Evolutionary conservation across 2,797 vertebrate species (phyloP).

Genomic region (Octomys mimax): DNA sequence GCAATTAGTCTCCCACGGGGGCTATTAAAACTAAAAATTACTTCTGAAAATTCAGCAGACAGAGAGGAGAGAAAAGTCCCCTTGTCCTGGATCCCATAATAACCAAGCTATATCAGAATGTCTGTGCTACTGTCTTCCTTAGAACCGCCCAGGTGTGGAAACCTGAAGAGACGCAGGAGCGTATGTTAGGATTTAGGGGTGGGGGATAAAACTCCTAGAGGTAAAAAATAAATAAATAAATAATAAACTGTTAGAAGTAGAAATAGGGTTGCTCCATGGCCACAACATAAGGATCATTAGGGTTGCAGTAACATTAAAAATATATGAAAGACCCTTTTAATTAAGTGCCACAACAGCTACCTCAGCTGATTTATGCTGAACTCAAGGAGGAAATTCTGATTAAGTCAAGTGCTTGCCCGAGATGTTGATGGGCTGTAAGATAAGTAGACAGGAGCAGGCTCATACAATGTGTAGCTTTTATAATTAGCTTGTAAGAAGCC

Average conservation of each 20-base stretch:
- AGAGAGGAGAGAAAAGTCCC: neutral
- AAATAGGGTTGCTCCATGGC: neutral
- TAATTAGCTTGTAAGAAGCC: slow-evolving; percentile 38
- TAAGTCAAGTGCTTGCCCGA: neutral
- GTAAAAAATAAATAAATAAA: neutral
- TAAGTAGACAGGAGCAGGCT: neutral
- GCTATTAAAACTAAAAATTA: slow-evolving; percentile 23
- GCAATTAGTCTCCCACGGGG: neutral
- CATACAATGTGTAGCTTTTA: neutral
- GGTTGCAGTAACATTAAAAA: neutral
- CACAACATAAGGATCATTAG: neutral
- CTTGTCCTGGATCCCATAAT: neutral
- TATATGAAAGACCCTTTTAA: neutral
- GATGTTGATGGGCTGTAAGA: neutral
- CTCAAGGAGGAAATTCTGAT: neutral
- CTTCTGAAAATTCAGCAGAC: neutral
- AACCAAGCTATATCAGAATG: neutral
- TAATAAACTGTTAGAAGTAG: neutral
- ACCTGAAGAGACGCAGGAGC: neutral
- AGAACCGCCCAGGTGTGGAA: neutral
- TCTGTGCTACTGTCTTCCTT: neutral
- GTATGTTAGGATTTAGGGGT: fast-evolving
- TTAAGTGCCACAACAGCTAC: neutral
- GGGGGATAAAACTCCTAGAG: neutral
- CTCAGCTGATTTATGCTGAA: neutral